Conservation (phyloP, 2,113 vertebrate genomes). For the Ptyas mucosa region DNA sequence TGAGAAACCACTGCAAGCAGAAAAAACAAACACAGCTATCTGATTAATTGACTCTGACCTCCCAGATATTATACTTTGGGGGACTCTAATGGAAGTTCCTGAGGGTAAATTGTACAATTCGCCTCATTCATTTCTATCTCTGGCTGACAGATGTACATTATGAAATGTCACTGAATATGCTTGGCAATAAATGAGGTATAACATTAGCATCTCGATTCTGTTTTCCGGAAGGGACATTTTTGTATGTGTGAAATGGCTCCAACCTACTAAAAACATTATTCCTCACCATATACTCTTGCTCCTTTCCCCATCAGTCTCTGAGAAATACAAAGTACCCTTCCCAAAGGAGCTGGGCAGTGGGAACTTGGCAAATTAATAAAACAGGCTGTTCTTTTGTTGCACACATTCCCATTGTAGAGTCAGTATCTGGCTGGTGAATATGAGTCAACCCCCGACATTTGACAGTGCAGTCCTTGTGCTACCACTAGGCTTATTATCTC, state of each 20-base stretch:
- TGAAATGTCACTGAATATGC: conserved; percentile 82
- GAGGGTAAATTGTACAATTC: conserved; percentile 81
- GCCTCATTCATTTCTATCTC: conserved; percentile 79
- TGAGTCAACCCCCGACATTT: conserved; percentile 44
- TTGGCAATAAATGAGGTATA: conserved; percentile 81
- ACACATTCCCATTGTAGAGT: conserved; percentile 41
- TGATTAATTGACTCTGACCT: conserved; percentile 90
- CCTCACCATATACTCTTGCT: conserved; percentile 40
- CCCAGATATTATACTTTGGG: conserved; percentile 84
- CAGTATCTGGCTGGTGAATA: conserved; percentile 39
- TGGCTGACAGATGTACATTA: conserved; percentile 87
- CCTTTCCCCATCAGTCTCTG: conserved; percentile 54
- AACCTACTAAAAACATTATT: conserved; percentile 70
- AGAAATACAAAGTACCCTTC: conserved; percentile 46
- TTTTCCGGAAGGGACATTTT: conserved; percentile 73
- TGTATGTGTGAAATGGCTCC: conserved; percentile 75
- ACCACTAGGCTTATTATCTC: conserved; percentile 59
- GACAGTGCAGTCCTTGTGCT: conserved; percentile 35
- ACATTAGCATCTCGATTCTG: conserved; percentile 78
- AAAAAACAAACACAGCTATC: conserved; percentile 73
- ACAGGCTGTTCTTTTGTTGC: conserved; percentile 47
- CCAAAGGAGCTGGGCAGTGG: conserved; percentile 33
- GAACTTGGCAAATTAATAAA: conserved; percentile 54
- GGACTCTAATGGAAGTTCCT: conserved; percentile 82
- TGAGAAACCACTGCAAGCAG: conserved; percentile 63